Base-by-base conservation (phyloP, 2,797 vertebrate genomes). In the Fratercula arctica region DNA sequence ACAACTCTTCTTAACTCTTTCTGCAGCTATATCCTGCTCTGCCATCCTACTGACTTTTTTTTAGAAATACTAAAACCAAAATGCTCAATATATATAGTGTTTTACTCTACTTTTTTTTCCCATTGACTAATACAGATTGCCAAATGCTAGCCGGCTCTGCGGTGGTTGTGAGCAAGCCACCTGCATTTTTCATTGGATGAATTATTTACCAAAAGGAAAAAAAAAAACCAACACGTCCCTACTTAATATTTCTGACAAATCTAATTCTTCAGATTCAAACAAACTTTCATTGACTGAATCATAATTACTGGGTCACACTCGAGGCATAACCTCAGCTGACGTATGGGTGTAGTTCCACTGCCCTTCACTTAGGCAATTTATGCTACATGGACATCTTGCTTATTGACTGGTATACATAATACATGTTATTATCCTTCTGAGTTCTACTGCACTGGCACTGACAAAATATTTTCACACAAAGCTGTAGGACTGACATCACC, bases 201-300 rank as follows among this genome's bases (percentile, higher is more conserved):
- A 76, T 73, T n/a, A 72, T 86, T 57, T 69, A 28, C 51, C 20
- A 54, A 87, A 89, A 72, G 26, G 3, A 29, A 87, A 78, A 63
- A 39, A 39, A 67, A 50, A 80, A 73, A 43, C 41, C 13, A 41
- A 41, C 37, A 16, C 1, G 2, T 0, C 31, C 15, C 54, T 56
- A 24, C 61, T 87, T 91, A 74, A 70, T 90, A 87, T 80, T 83
- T 82, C 21, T 82, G 60, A 51, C 56, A 88, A 63, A 86, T 39
- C 70, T 85, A 39, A 79, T 95, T 88, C 67, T 85, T 95, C 39
- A 67, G 35, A 66, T 69, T 85, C 73, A 85, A 85, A 85, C 28
- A 93, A 85, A 95, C 63, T 76, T 37, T 79, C 56, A 15, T 33
- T 89, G 91, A 93, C 56, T 91, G 87, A 87, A 70, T 93, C 60